A percentile compares a stretch with the other conserved stretches of the same genome.
These are phyloP conservation scores for Cordilura impudica DNA, from an alignment of 2,888 invertebrate genomes.

Conservation along the genomic window DNA sequence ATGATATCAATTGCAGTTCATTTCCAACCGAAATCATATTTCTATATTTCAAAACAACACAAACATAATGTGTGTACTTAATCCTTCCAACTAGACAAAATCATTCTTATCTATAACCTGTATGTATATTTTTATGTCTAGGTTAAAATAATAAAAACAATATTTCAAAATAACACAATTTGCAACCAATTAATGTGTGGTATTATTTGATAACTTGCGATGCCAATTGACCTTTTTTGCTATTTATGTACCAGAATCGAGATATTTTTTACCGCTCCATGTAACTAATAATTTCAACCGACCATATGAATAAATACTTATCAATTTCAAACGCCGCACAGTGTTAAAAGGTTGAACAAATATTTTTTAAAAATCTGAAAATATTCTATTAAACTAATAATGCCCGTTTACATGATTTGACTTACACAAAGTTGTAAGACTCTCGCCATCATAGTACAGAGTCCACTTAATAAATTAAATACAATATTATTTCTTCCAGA, in stretches of 20 bases:
- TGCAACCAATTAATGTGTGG: slow-evolving; percentile 17
- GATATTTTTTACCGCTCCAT: not conserved
- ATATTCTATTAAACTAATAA: too few species aligned
- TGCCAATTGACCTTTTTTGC: slow-evolving; percentile 35
- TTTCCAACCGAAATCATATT: not conserved
- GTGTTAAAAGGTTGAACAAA: too few species aligned
- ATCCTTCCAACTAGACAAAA: not conserved
- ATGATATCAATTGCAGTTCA: not conserved
- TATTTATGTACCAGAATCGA: not conserved
- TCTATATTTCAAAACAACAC: not conserved
- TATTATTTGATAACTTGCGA: slow-evolving; percentile 18
- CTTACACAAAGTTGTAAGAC: too few species aligned
- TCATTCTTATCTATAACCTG: slow-evolving; percentile 59
- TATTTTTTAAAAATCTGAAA: too few species aligned
- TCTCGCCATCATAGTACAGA: too few species aligned
- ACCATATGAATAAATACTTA: slow-evolving; percentile 23
- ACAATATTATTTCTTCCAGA: too few species aligned
- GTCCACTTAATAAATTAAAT: too few species aligned
- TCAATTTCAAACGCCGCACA: slow-evolving; percentile 2
- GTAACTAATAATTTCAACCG: slow-evolving; percentile 6
- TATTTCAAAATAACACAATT: slow-evolving; percentile 40
- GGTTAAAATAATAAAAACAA: slow-evolving; percentile 5
- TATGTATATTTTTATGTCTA: slow-evolving; percentile 24
- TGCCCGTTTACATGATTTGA: too few species aligned
- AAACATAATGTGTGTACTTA: too few species aligned